Percentiles rank a stretch among this genome's conserved stretches.
phyloP scores from a whole-genome alignment of 2,888 invertebrate genomes.

The Baronia brevicornis region DNA sequence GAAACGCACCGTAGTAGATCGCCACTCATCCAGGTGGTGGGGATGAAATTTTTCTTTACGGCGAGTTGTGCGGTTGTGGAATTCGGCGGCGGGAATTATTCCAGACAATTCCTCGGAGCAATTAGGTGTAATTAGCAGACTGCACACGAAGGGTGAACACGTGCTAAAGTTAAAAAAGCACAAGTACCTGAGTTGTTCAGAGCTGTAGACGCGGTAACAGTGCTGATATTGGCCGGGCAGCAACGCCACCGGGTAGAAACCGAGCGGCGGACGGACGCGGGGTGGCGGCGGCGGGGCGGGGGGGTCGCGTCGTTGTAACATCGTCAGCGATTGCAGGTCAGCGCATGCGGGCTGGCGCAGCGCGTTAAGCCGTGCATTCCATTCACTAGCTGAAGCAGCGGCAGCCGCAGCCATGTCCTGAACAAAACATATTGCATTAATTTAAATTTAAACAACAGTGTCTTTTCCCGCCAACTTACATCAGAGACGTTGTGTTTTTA shows the following conservation, averaged over 20 bases:
- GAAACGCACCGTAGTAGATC: too few species aligned
- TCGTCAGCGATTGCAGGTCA: constrained; percentile 93
- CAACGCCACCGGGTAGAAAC: constrained; percentile 92
- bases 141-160: not conserved
- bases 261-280: constrained; percentile 65
- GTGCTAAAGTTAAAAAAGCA: too few species aligned
- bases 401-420: constrained; percentile 87
- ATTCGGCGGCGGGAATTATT: too few species aligned
- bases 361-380: constrained; percentile 91
- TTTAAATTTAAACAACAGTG: not conserved
- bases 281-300: constrained; percentile 20
- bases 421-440: not conserved
- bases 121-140: not conserved
- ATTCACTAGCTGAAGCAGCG: constrained; percentile 89
- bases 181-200: constrained; percentile 80
- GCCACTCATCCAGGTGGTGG: too few species aligned
- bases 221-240: constrained; percentile 98
- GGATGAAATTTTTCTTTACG: too few species aligned
- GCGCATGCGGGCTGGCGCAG: constrained; percentile 85
- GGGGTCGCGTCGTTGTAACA: constrained; percentile 77
- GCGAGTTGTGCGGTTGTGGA: too few species aligned
- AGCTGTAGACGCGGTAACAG: constrained; percentile 85
- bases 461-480: not conserved
- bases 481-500: too few species aligned
- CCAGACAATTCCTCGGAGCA: too few species aligned